Evolutionary conservation across 2,113 vertebrate species (phyloP), one percentile per base, ranked within the genome.

Genomic region (Equus quagga): DNA sequence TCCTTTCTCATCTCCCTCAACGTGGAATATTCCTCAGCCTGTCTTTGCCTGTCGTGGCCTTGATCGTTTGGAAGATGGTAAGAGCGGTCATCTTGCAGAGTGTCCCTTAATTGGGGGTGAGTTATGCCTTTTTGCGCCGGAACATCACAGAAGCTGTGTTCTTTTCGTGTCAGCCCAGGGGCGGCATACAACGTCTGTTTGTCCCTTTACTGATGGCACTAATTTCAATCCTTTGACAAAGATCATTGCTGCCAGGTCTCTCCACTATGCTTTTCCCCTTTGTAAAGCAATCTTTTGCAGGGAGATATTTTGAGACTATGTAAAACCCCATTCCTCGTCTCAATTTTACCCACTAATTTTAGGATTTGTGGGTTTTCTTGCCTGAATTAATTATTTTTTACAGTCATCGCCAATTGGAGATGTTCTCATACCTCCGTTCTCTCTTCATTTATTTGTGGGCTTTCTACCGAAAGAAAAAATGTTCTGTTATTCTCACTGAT

Each of bases 361-460:
- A 44, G 75, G 67, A 67, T 62, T 6, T n/a, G 6, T 44, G 18
- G 44, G 56, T 89, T 89, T 70, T 84, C 31, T 64, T 84, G 64
- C 64, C 91, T 49, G 44, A 19, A 94, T 94, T 83, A 49, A 92
- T 94, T 79, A 49, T 64, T 36, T 91, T 54, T 54, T 49, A 54
- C 15, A 28, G 54, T 72, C 2, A 1, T 88, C 56, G 83, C 81
- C 76, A 78, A 72, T 33, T 65, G 49, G 24, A 67, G 33, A 60
- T 72, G 58, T 78, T 65, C 56, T 70, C 31, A 36, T 46, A 15
- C 54, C 56, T 51, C 41, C 26, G 11, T 44, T 36, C 36, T 60
- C 31, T 49, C 41, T 62, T 92, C 36, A 13, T 72, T 60, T 75
- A 33, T 76, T 12, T 82, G 18, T 64, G n/a, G 44, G 51, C 60